Base-by-base conservation (phyloP, 2,797 vertebrate species). In the Tangara arthus region DNA sequence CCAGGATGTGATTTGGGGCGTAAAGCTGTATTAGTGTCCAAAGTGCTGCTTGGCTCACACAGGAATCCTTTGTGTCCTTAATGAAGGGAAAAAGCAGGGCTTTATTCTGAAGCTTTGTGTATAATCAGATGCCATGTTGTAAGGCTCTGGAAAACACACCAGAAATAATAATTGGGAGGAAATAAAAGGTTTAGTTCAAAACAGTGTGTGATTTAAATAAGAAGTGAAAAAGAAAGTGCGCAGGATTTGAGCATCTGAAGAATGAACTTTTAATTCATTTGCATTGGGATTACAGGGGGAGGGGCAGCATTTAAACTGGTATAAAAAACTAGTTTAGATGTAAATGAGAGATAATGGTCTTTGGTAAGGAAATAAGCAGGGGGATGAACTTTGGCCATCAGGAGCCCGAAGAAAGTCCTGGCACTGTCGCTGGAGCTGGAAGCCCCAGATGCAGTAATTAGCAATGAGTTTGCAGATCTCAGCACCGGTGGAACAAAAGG, bases 81-180 rank as follows among this genome's bases (percentile, higher is more conserved):
- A 98, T 97, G 98, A 98, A 98, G 97, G 97, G 94, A 97, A 97
- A 94, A 97, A 98, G 95, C 95, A 89, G 93, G 96, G 97, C 97
- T 98, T 97, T 97, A 96, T 97, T 97, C 96, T 2, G 78, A 95
- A 95, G 97, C 97, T 97, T 97, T 98, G 96, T 98, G 97, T 98
- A 93, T 98, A 98, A 98, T 98, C 97, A 98, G 97, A 97, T 97
- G 97, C 96, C 82, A 53, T 97, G 97, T 97, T 97, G 96, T 96
- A 98, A 97, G 96, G 97, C 97, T 97, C 96, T 97, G 97, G 96
- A 97, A 98, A 98, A 98, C 97, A 98, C 96, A 98, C 95, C 96
- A 97, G 97, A 98, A 98, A 97, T 98, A 97, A 98, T 98, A 98
- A 98, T 97, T 97, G 97, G 97, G 95, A 96, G 96, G 97, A 97